Conservation (phyloP, 2,888 invertebrate species). For the Bimastos eiseni region DNA sequence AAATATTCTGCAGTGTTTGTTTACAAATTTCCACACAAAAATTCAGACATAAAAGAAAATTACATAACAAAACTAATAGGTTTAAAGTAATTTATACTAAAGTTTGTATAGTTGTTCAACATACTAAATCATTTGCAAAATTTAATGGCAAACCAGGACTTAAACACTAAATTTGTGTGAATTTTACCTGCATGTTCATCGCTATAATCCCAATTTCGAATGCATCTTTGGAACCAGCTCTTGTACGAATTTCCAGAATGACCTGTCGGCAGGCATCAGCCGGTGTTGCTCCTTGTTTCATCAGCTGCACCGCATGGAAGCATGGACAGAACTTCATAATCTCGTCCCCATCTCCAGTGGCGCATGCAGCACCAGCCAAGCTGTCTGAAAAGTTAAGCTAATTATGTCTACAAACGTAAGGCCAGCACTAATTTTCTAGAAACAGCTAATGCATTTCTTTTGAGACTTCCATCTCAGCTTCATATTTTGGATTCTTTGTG, state of each 20-base stretch:
- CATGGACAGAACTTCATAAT: conserved; percentile 50
- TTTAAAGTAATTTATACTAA: conserved; percentile 3
- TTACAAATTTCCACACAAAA: not conserved
- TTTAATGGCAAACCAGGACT: not conserved
- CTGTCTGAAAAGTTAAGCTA: conserved; percentile 29
- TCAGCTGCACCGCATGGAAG: conserved; percentile 45
- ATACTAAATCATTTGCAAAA: not conserved
- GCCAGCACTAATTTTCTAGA: not conserved
- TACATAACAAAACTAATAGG: not conserved
- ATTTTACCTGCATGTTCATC: conserved; percentile 45
- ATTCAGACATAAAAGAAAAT: not conserved
- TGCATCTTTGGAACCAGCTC: conserved; percentile 16
- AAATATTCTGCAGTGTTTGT: not conserved
- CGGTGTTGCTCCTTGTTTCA: conserved; percentile 46
- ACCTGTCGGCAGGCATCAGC: conserved; percentile 44
- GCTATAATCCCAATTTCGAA: conserved; percentile 49
- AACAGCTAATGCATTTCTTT: not conserved
- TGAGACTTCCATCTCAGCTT: not conserved
- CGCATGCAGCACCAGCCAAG: conserved; percentile 37
- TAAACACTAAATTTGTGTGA: not conserved
- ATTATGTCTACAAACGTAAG: not conserved
- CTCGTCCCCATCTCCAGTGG: conserved; percentile 50
- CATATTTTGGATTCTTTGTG: not conserved
- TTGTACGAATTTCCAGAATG: conserved; percentile 39
- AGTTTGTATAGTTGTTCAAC: not conserved